phyloP scores from a whole-genome alignment of 2,113 vertebrate species.

The Zosterops pallidus region DNA sequence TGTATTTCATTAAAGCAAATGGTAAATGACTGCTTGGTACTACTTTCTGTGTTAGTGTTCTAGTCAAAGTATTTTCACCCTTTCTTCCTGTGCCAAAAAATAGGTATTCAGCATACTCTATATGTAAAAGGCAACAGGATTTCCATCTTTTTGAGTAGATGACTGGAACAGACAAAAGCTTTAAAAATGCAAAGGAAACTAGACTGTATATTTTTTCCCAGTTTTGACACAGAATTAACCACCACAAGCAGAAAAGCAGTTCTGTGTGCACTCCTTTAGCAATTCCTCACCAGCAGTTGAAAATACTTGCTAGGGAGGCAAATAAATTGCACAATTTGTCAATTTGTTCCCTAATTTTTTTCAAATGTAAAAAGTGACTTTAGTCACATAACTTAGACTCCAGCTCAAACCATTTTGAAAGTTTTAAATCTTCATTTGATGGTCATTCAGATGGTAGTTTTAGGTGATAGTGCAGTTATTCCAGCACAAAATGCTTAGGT shows the following conservation, averaged over 20 bases:
- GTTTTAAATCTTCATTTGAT: neutral
- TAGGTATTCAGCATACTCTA: neutral
- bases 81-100: neutral
- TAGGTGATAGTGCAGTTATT: neutral
- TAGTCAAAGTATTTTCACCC: neutral
- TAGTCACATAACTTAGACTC: neutral
- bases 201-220: neutral
- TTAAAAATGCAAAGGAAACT: neutral
- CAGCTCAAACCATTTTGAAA: neutral
- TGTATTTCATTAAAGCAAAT: neutral
- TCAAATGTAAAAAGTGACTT: neutral
- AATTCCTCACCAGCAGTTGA: neutral
- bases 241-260: neutral
- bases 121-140: neutral
- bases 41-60: neutral
- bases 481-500: neutral
- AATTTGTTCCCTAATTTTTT: neutral
- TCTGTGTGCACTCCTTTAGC: neutral
- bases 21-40: neutral
- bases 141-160: neutral
- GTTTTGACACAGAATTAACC: neutral
- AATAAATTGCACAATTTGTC: neutral
- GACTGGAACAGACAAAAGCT: neutral
- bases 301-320: neutral
- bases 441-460: neutral